phyloP scores from a whole-genome alignment of 2,888 invertebrate species.

The Phaonia tiefii region DNA sequence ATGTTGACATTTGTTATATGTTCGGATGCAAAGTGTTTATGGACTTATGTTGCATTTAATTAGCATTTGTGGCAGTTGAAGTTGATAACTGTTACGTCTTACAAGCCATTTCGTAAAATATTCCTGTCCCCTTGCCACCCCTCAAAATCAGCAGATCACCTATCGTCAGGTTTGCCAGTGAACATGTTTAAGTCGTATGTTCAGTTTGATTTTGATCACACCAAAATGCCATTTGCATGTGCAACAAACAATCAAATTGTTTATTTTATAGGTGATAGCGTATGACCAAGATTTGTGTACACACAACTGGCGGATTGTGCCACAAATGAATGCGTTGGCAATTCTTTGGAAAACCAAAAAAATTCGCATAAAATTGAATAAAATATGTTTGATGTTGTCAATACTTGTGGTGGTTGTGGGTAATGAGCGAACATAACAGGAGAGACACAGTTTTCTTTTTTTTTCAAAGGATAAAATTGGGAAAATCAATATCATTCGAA shows the following conservation, averaged over 20 bases:
- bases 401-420: no score
- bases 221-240: slow-evolving; percentile 46
- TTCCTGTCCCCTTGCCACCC: background rate
- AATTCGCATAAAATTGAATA: slow-evolving; percentile 52
- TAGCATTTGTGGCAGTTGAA: slow-evolving; percentile 63
- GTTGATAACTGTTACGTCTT: slow-evolving; percentile 64
- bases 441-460: no score
- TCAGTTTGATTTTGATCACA: slow-evolving; percentile 60
- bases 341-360: slow-evolving; percentile 12
- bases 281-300: background rate
- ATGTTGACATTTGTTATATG: slow-evolving; percentile 23
- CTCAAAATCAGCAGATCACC: background rate
- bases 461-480: no score
- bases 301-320: background rate
- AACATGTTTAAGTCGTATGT: slow-evolving; percentile 1
- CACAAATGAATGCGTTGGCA: background rate
- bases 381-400: slow-evolving; percentile 43
- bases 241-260: slow-evolving; percentile 49
- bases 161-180: background rate
- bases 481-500: no score
- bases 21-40: background rate
- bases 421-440: no score
- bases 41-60: slow-evolving; percentile 57
- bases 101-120: slow-evolving; percentile 57
- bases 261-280: background rate